A percentile compares a stretch with the other conserved stretches of the same genome.
These are phyloP conservation scores for Chiridota heheva DNA, from an alignment of 35 echinoderm and acorn worm genomes.

Conservation along the genomic window DNA sequence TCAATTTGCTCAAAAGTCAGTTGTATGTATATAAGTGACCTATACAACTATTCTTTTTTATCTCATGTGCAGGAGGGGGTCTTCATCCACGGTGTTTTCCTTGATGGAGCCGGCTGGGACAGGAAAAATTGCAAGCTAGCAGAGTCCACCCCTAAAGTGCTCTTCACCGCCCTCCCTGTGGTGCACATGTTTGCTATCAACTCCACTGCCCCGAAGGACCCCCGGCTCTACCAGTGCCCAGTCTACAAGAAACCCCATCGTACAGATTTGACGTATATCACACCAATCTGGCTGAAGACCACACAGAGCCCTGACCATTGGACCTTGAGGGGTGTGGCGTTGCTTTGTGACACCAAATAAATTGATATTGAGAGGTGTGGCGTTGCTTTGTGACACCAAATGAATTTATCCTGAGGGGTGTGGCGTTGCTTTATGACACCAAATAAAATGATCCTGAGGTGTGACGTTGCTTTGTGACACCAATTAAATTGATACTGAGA, in stretches of 20 bases:
- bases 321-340: constrained; percentile 77
- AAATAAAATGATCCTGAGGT: too few relatives aligned
- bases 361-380: too few relatives aligned
- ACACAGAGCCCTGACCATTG: constrained; percentile 92
- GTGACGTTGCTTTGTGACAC: too few relatives aligned
- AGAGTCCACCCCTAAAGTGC: constrained; percentile 85
- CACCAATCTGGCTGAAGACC: constrained; percentile 78
- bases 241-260: constrained; percentile 67
- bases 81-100: constrained; percentile 87
- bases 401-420: too few relatives aligned
- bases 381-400: too few relatives aligned
- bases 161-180: constrained; percentile 85
- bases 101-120: constrained; percentile 96
- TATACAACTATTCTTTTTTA: constrained; percentile 3
- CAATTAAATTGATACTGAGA: too few relatives aligned
- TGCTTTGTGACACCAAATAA: constrained; percentile 81
- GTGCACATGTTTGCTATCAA: constrained; percentile 99
- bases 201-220: constrained; percentile 90
- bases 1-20: too few relatives aligned
- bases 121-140: constrained; percentile 72
- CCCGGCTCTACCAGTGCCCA: constrained; percentile 57
- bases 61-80: constrained; percentile 77
- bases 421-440: too few relatives aligned
- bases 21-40: too few relatives aligned
- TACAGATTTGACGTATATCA: constrained; percentile 87